Evolutionary conservation across 2,113 vertebrate genomes (phyloP), one percentile per base, ranked within the genome.

Genomic region (Myotis lucifugus): DNA sequence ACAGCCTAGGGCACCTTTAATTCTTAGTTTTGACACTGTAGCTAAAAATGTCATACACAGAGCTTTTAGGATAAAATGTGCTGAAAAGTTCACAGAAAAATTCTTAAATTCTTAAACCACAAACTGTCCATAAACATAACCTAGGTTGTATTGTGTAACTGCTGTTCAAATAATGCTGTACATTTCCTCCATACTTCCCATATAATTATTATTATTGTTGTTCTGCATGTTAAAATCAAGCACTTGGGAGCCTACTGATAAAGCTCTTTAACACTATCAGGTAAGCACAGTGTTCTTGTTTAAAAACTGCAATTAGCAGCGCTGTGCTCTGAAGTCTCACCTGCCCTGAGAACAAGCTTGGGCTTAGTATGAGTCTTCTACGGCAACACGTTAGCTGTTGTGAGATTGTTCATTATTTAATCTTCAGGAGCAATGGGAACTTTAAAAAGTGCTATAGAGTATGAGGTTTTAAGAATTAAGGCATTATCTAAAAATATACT

Each of bases 281-380:
- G 59, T 77, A 96, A 91, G 52, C 61, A 76, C 9, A 85, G 54
- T 83, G 54, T 56, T 90, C 77, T 95, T 94, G 29, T 95, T 96
- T 88, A 92, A 96, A 96, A 97, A 92, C 61, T 85, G 19, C 91
- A 96, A 96, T 93, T 94, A 97, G 92, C 46, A 94, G 91, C 86
- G 56, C 89, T 84, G 82, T 83, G 64, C 88, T 88, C 54, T 93
- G 40, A 90, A 95, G 88, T 81, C 52, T 92, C 79, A 88, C 72
- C 85, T 96, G 73, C 92, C 93, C 48, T 82, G 92, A 93, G 95
- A 92, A 93, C 54, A 85, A 73, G n/a, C 56, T 18, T 79, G 67
- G 88, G 70, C 54, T 84, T 76, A 74, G 42, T 85, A 67, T 73
- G 42, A 95, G 48, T 85, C 77, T 85, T 90, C 90, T 82, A 95